Conservation (phyloP, 2,797 vertebrate species). For the Acanthurus leucopareius region DNA sequence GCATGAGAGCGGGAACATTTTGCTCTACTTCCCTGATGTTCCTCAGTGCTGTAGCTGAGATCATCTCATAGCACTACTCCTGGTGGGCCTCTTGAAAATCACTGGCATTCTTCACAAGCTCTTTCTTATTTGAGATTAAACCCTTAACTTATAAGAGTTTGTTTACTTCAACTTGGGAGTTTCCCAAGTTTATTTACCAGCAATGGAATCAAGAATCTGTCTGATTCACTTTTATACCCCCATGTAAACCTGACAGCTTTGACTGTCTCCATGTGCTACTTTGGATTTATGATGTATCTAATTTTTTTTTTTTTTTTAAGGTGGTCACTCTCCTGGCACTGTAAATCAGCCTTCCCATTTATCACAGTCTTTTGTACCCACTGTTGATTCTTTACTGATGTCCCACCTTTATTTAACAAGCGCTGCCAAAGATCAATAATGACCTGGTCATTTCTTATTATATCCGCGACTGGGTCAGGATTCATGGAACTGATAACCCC, state of each 20-base stretch:
- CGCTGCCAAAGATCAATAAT: conserved; percentile 45
- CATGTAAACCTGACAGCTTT: conserved; percentile 56
- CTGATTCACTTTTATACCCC: conserved; percentile 2
- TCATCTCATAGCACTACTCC: conserved; percentile 53
- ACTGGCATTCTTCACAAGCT: conserved; percentile 40
- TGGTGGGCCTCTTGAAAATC: conserved; percentile 42
- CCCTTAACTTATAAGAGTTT: conserved; percentile 53
- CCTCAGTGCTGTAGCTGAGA: conserved; percentile 44
- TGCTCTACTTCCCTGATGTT: conserved; percentile 57
- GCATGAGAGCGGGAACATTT: conserved; percentile 46
- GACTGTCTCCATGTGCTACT: conserved; percentile 31
- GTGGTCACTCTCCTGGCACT: conserved; percentile 29
- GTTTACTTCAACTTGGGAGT: conserved; percentile 41
- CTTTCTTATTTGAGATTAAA: conserved; percentile 42
- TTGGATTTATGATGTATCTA: conserved; percentile 51
- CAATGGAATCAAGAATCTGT: conserved; percentile 28
- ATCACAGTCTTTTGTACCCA: conserved; percentile 42
- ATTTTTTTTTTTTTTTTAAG: conserved; percentile 11
- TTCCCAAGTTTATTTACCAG: conserved; percentile 45
- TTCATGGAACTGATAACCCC: conserved; percentile 42
- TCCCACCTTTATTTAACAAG: conserved; percentile 51
- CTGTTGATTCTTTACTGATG: conserved; percentile 36
- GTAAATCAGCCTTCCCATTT: conserved; percentile 47
- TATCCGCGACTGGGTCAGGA: conserved; percentile 28
- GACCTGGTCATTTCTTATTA: conserved; percentile 42